Evolutionary conservation across 1,140 invertebrate species (phyloP), one percentile per base, ranked within the genome.

Genomic region (Whitmania pigra): DNA sequence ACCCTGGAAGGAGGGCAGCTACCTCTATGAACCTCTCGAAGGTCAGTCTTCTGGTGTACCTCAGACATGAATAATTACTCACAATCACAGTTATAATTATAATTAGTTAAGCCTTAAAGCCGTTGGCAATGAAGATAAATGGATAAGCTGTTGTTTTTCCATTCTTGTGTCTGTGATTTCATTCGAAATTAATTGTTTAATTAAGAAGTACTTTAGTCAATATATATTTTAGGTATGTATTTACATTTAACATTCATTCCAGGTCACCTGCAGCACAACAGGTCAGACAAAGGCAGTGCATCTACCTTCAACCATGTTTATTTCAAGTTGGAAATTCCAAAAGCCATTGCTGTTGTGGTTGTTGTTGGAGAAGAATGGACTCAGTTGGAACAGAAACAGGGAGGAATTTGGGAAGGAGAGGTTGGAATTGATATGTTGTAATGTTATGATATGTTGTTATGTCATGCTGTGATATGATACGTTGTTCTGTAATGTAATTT

Each of bases 1-100:
- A 20, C 81, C 82, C 73, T 83, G 82, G 82, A 83, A 83, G 73
- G 80, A 83, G 69, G 82, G 81, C 2, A 82, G 82, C 73, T 81
- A 77, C 74, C 76, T 83, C 72, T 77, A 76, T 40, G 78, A 79
- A 53, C 82, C 82, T 5, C 73, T 78, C 5, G 76, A 78, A 57
- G 77, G 69, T 70, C 7, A 22, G 18, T 29, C 18, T 11, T 27
- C 6, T 27, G 25, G 55, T 3, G 25, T 57, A n/a, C 22, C 67
- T 68, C 36, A 40, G 11, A 18, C 13, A 36, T 68, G 22, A 68
- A 27, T 68, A 36, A n/a, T n/a, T n/a, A n/a, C n/a, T n/a, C n/a
- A n/a, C n/a, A n/a, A n/a, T n/a, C n/a, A n/a, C n/a, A n/a, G n/a
- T n/a, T n/a, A n/a, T n/a, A n/a, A n/a, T n/a, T n/a, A n/a, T n/a